Percentiles rank a stretch among this genome's conserved stretches.
phyloP scores from a whole-genome alignment of 2,113 vertebrate species.

The Mellivora capensis region DNA sequence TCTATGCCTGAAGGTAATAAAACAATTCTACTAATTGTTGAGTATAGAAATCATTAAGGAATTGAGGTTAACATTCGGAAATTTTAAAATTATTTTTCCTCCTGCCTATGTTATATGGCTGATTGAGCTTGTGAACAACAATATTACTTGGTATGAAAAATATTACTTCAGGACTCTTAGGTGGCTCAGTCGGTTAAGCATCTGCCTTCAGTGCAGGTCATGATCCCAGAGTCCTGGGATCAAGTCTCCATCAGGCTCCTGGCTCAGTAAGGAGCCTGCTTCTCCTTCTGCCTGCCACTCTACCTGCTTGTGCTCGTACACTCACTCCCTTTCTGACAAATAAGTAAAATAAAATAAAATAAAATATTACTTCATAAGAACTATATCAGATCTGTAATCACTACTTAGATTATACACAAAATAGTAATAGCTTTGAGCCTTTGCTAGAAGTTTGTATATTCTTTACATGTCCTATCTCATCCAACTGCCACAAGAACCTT shows the following conservation, averaged over 20 bases:
- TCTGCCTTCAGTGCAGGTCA: neutral
- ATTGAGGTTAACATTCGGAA: neutral
- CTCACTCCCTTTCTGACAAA: neutral
- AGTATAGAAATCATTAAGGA: neutral
- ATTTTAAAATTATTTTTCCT: neutral
- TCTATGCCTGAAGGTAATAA: neutral
- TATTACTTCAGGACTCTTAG: neutral
- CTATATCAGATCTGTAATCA: neutral
- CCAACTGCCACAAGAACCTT: neutral
- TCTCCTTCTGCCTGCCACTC: neutral
- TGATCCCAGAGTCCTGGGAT: neutral
- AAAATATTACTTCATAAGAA: neutral
- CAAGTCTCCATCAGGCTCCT: neutral
- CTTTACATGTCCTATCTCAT: neutral
- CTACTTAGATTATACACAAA: neutral
- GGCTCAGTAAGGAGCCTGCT: no score
- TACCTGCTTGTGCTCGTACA: neutral
- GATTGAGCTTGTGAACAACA: neutral
- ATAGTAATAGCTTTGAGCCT: neutral
- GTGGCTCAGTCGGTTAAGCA: neutral
- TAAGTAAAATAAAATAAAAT: no score
- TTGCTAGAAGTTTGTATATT: neutral
- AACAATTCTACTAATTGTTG: neutral
- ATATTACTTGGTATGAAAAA: neutral
- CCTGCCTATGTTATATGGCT: neutral